A percentile compares a stretch with the other conserved stretches of the same genome.
phyloP scores from a whole-genome alignment of 1,140 invertebrate genomes.

The Drosophila rhopaloa region DNA sequence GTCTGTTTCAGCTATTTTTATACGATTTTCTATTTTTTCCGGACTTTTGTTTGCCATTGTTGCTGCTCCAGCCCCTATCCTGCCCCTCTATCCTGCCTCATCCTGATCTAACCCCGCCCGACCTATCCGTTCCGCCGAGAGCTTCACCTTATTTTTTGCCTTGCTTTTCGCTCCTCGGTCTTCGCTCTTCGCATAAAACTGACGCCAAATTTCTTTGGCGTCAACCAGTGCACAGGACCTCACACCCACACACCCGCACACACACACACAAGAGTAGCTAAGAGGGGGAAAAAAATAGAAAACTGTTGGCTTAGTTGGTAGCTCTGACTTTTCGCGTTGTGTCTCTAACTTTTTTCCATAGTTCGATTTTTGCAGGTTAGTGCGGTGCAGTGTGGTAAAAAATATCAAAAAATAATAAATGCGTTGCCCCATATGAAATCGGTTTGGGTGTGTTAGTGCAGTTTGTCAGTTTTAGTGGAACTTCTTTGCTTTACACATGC shows the following conservation, averaged over 20 bases:
- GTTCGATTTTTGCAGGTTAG: conserved; percentile 65
- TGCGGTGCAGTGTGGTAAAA: conserved; percentile 37
- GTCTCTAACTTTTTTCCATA: conserved; percentile 21
- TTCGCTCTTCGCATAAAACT: conserved; percentile 62
- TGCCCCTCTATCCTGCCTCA: not conserved
- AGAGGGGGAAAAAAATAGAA: conserved; percentile 19
- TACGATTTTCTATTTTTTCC: conserved; percentile 80
- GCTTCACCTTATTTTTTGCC: conserved; percentile 47
- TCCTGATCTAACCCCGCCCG: not conserved
- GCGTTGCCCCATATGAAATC: conserved; percentile 36
- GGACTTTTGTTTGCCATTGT: conserved; percentile 79
- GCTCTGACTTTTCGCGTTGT: conserved; percentile 62
- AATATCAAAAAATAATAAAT: conserved; percentile 78
- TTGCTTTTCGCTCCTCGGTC: conserved; percentile 24
- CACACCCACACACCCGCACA: conserved; percentile 5
- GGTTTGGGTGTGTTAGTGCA: conserved; percentile 38
- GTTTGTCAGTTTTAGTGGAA: conserved; percentile 71
- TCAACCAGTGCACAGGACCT: conserved; percentile 64
- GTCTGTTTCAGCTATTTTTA: conserved; percentile 75
- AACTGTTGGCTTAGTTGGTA: conserved; percentile 56
- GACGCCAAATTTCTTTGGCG: conserved; percentile 82
- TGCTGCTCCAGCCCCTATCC: conserved; percentile 17
- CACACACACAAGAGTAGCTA: conserved; percentile 22
- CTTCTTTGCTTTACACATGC: conserved; percentile 24
- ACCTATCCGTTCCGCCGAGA: conserved; percentile 13